Evolutionary conservation across 2,113 vertebrate genomes (phyloP), one percentile per base, ranked within the genome.

Genomic region (Panurus biarmicus): DNA sequence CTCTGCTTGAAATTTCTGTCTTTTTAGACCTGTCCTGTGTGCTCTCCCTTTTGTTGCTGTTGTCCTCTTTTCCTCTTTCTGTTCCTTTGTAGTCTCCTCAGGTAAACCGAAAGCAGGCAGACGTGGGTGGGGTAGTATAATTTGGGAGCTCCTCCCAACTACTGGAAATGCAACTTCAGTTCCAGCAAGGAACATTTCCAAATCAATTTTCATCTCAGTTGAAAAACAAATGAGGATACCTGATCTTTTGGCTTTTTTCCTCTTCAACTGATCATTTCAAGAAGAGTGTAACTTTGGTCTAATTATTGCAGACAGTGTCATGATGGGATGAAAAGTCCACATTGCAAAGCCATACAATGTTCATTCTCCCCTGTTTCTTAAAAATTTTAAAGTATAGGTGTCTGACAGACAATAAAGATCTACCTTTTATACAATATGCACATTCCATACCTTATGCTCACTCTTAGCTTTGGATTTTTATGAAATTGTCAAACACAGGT

Each of bases 121-220:
- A 58, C n/a, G 16, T 95, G 95, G 98, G 97, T 95, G 95, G 92
- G 36, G 95, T 60, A 64, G 87, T 71, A 20, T 85, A 92, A 95
- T 78, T 83, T 96, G 90, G 75, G 90, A 96, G 74, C 93, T 83
- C 88, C 89, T 97, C 96, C 96, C 96, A 96, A 38, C 64, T 74
- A 93, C 92, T 92, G 92, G 96, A 96, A 96, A 95, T 75, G 57
- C 94, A 96, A 79, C 91, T 95, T 50, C 40, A 84, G 73, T 79
- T 80, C 65, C 77, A 95, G 47, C 51, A 79, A 89, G 95, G 51
- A 87, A 54, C 35, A 50, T 82, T 95, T 92, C 58, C 65, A 94
- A 95, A 90, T n/a, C 75, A 76, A 10, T 91, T 87, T 84, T 87
- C 72, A 89, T 70, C 57, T 82, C 67, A 80, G 33, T 16, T 80